Evolutionary conservation across 2,113 vertebrate species (phyloP).

Genomic region (Herpetotheres cachinnans): DNA sequence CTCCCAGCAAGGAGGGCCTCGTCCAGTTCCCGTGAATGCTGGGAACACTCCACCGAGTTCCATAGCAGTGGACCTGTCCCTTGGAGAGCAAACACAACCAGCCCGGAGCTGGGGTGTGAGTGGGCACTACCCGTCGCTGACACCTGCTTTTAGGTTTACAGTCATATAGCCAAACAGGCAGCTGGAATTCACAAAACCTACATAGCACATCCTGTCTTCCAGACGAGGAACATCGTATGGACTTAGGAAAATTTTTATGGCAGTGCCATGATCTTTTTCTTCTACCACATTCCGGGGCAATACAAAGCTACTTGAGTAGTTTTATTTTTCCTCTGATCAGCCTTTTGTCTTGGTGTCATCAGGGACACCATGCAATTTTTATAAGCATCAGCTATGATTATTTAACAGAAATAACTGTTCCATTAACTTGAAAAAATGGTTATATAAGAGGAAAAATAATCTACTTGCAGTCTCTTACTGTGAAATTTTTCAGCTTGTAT

Average conservation of each 20-base stretch:
- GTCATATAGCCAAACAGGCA: neutral
- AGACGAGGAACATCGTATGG: neutral
- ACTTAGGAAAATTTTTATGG: neutral
- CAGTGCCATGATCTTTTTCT: neutral
- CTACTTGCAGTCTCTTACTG: neutral
- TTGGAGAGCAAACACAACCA: neutral
- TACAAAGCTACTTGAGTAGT: neutral
- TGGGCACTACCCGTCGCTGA: neutral
- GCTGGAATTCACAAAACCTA: neutral
- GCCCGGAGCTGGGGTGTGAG: neutral
- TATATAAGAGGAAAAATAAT: neutral
- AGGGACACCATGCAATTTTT: neutral
- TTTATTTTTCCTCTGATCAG: neutral
- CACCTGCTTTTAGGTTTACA: neutral
- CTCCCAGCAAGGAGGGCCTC: neutral
- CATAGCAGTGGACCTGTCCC: neutral
- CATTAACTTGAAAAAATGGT: neutral
- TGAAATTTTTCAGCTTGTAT: neutral
- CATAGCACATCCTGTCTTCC: neutral
- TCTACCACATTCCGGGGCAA: neutral
- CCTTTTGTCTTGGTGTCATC: neutral
- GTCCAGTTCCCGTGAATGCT: neutral
- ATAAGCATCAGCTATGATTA: slow-evolving; percentile 11
- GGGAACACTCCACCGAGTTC: neutral
- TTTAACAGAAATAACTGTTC: slow-evolving; percentile 23